Conservation (phyloP, 92 coral and sea anemone genomes). For the Porites divaricata region DNA sequence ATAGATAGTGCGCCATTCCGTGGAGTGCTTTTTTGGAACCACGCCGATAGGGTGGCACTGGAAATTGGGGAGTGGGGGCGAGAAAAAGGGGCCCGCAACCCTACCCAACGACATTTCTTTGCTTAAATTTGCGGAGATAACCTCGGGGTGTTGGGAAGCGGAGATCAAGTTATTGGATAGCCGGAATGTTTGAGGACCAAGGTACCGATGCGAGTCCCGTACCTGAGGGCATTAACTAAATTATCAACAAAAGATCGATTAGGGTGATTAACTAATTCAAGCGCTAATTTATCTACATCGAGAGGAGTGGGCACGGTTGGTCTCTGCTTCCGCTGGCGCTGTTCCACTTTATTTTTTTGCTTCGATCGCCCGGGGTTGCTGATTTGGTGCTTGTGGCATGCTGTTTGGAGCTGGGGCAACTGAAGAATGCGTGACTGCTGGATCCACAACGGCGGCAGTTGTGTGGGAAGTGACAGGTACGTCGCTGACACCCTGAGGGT, state of each 20-base stretch:
- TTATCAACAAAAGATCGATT: conserved; percentile 27
- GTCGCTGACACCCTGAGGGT: conserved; percentile 25
- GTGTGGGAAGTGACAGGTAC: conserved; percentile 49
- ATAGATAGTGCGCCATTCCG: too few relatives aligned
- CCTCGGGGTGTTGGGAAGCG: too few relatives aligned
- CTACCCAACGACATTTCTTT: too few relatives aligned
- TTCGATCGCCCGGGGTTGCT: conserved; percentile 18
- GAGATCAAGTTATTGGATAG: conserved; percentile 19
- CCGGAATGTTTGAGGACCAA: conserved; percentile 18
- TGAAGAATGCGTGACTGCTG: conserved; percentile 16
- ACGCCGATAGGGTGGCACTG: too few relatives aligned
- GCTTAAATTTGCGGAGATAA: too few relatives aligned
- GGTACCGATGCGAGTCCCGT: conserved; percentile 43
- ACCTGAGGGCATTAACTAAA: conserved; percentile 18
- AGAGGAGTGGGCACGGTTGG: conserved; percentile 13
- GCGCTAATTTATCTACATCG: conserved; percentile 27
- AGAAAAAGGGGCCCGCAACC: too few relatives aligned
- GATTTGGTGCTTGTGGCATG: not conserved
- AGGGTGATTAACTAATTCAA: conserved; percentile 39
- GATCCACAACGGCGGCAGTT: conserved; percentile 42
- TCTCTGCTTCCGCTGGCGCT: not conserved
- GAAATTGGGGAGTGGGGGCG: too few relatives aligned
- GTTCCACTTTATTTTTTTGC: conserved; percentile 27
- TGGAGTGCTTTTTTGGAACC: too few relatives aligned
- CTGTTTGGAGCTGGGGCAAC: conserved; percentile 10